Percentiles rank a stretch among this genome's conserved stretches.
phyloP scores from a whole-genome alignment of 2,888 invertebrate species.

The Rapana venosa region DNA sequence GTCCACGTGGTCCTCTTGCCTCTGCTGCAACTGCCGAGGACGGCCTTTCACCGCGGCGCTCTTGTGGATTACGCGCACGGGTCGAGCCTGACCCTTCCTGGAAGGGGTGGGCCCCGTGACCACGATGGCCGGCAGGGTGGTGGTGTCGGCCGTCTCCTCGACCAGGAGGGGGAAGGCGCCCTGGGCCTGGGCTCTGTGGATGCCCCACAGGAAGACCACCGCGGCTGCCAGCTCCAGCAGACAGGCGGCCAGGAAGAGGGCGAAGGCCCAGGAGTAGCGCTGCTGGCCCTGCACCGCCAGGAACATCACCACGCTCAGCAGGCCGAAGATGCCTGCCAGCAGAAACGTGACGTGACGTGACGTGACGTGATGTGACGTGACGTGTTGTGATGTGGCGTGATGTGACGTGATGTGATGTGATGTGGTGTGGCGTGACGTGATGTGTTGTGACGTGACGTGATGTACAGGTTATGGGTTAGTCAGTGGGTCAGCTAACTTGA shows the following conservation, averaged over 20 bases:
- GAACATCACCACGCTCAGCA: constrained; percentile 20
- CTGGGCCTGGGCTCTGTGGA: background rate
- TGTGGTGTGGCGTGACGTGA: no score
- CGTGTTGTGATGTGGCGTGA: no score
- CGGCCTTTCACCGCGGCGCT: background rate
- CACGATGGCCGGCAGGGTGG: background rate
- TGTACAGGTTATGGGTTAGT: background rate
- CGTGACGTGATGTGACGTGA: no score
- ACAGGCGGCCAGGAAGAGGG: constrained; percentile 7
- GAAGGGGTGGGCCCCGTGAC: constrained; percentile 18
- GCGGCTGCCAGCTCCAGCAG: constrained; percentile 4
- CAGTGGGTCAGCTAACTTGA: background rate
- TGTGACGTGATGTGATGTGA: no score
- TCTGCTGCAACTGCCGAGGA: background rate
- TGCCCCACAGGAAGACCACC: constrained; percentile 6
- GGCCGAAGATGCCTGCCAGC: background rate
- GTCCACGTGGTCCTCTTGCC: background rate
- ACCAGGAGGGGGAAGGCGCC: background rate
- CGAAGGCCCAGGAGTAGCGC: constrained; percentile 34
- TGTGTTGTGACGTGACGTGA: no score
- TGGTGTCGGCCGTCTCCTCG: background rate
- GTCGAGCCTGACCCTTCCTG: background rate
- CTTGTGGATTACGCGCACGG: background rate
- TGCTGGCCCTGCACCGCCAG: background rate
- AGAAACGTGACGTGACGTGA: background rate